Percentiles rank a stretch among this genome's conserved stretches.
Conservation (phyloP, 2,888 invertebrate species). For the Suillia variegata region DNA sequence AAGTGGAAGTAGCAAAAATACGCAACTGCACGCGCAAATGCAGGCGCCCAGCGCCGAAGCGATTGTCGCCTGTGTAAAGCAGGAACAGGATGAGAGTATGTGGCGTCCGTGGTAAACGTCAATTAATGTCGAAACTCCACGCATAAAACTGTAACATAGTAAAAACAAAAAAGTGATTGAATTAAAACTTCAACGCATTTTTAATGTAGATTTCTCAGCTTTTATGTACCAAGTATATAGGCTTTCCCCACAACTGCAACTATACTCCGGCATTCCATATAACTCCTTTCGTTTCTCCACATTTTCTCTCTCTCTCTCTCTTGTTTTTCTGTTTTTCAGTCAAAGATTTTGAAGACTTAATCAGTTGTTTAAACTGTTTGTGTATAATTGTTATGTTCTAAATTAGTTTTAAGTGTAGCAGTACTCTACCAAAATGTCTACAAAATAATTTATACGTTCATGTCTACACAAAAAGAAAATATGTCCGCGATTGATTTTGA, state of each 20-base stretch:
- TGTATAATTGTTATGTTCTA: slow-evolving; percentile 3
- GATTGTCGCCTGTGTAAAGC: slow-evolving; percentile 37
- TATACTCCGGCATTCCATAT: too few species aligned
- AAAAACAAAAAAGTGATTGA: too few species aligned
- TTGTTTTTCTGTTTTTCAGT: not conserved
- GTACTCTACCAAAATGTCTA: too few species aligned
- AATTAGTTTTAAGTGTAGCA: not conserved
- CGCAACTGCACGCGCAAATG: slow-evolving; percentile 36
- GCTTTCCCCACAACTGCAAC: too few species aligned
- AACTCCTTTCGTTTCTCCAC: not conserved
- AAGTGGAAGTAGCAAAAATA: slow-evolving; percentile 34
- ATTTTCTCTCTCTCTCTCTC: not conserved
- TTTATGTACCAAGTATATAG: slow-evolving; percentile 40
- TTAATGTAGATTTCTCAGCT: slow-evolving; percentile 28
- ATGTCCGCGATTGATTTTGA: too few species aligned
- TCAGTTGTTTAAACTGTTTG: not conserved
- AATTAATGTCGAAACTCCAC: slow-evolving; percentile 21
- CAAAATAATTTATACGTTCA: too few species aligned
- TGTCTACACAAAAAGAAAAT: too few species aligned
- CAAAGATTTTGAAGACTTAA: not conserved
- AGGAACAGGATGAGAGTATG: slow-evolving; percentile 61
- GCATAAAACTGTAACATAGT: slow-evolving; percentile 26
- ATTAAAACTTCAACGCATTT: not conserved
- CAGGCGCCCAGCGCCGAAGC: slow-evolving; percentile 28
- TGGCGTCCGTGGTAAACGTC: slow-evolving; percentile 64